Evolutionary conservation across 2,888 invertebrate species (phyloP), one percentile per base, ranked within the genome.

Genomic region (Dioctria linearis): DNA sequence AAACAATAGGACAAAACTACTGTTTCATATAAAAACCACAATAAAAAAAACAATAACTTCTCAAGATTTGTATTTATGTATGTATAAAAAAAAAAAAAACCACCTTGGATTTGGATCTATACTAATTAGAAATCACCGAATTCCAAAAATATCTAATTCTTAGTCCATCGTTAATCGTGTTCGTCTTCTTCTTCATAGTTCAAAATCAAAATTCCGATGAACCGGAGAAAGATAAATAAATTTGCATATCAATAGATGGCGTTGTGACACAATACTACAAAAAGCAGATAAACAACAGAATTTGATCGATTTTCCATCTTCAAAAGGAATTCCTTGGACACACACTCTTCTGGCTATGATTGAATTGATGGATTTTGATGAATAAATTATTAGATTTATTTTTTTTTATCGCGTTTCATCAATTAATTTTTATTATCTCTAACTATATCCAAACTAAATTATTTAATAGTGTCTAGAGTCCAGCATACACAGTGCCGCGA

Each of bases 271-370:
- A 25, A 25, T 25, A 25, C 25, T 25, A 25, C 2, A 25, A 25
- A 25, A 25, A 25, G 25, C 11, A 8, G 6, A 54, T 54, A n/a
- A 54, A 54, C 54, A 54, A 54, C 54, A 11, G 11, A 54, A 42
- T 66, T 54, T 73, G 73, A 73, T 73, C 42, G 59, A 73, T 73
- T 73, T 73, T 59, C 73, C 73, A 57, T 42, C 42, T 73, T 11
- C 51, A 11, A 59, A 25, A 25, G 2, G 42, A 57, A 73, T 42
- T 61, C 61, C 11, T 61, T 61, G n/a, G 37, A 8, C 13, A 59
- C n/a, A 39, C 49, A 37, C 73, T 73, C 57, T 25, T 25, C 25
- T 25, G 25, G 25, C 25, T 25, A 25, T 25, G 25, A 25, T 25
- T 25, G 25, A 25, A 25, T 25, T 73, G 73, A 73, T 73, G 43